Evolutionary conservation across 2,113 vertebrate genomes (phyloP).

Genomic region (Myrmecobius fasciatus): DNA sequence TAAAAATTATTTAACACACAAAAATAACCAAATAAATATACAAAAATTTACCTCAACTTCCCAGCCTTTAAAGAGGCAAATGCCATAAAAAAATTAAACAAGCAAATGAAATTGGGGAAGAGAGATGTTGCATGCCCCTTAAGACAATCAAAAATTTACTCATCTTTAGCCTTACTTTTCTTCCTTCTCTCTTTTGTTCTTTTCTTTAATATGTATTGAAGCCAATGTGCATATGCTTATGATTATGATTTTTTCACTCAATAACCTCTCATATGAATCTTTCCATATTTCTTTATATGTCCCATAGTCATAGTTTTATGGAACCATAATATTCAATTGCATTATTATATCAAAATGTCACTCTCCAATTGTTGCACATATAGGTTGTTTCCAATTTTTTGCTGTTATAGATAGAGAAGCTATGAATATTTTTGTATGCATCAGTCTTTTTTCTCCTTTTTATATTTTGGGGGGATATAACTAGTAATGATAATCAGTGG

Average conservation of each 20-base stretch:
- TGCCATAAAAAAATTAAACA: neutral
- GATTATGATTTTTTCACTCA: neutral
- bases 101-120: neutral
- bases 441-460: neutral
- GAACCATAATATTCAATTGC: neutral
- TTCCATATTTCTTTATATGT: neutral
- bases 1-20: neutral
- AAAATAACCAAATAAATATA: neutral
- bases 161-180: neutral
- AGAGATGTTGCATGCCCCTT: neutral
- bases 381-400: conserved; percentile 1
- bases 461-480: neutral
- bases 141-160: neutral
- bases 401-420: neutral
- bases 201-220: neutral
- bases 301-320: neutral
- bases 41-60: neutral
- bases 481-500: neutral
- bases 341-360: neutral
- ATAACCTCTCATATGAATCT: neutral
- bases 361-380: neutral
- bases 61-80: neutral
- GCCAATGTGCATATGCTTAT: neutral
- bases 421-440: neutral
- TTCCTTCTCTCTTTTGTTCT: neutral